phyloP scores from a whole-genome alignment of 2,113 vertebrate genomes.

The Tragelaphus strepsiceros region DNA sequence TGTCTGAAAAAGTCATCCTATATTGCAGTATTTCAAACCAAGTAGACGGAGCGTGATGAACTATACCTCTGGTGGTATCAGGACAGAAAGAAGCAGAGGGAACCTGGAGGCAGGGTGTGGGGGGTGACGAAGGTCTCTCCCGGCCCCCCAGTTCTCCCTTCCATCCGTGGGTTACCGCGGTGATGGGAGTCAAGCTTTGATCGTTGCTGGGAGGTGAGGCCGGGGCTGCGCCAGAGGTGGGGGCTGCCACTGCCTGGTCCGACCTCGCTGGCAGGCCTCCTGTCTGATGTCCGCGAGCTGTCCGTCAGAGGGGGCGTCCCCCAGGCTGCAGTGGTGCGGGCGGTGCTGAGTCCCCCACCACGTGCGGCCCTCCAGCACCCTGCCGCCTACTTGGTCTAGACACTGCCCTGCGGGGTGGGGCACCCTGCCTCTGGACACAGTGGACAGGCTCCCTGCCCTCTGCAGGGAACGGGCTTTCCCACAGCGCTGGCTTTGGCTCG shows the following conservation, averaged over 20 bases:
- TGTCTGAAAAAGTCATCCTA: background rate
- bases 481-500: background rate
- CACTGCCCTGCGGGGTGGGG: rapidly evolving
- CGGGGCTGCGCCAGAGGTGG: rapidly evolving
- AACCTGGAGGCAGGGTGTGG: background rate
- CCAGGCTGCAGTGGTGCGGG: rapidly evolving
- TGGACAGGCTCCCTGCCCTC: background rate
- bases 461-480: background rate
- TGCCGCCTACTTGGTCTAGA: background rate
- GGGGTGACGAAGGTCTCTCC: background rate
- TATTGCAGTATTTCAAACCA: background rate
- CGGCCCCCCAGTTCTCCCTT: background rate
- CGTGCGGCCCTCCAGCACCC: background rate
- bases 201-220: background rate
- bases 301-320: background rate
- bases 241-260: rapidly evolving
- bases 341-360: background rate
- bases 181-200: background rate
- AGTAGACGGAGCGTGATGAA: background rate
- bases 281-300: background rate
- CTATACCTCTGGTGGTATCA: rapidly evolving
- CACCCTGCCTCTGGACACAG: background rate
- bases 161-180: no score
- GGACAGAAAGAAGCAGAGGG: background rate
- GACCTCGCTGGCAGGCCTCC: background rate